Conservation (phyloP, 2,797 vertebrate species). For the Tolypeutes matacus region DNA sequence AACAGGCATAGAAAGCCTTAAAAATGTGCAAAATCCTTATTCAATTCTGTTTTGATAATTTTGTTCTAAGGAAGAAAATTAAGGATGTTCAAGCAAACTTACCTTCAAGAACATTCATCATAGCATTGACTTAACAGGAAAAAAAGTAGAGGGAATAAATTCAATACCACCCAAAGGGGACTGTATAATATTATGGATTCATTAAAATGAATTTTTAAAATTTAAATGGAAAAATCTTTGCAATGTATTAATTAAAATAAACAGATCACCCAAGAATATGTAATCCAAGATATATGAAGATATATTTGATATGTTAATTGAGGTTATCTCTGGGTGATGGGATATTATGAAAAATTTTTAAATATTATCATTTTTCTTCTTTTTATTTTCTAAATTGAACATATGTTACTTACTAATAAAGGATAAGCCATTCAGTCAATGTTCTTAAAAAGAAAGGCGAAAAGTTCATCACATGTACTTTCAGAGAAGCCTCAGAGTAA, state of each 20-base stretch:
- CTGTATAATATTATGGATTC: not conserved
- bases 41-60: not conserved
- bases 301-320: not conserved
- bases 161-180: not conserved
- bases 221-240: constrained; percentile 25
- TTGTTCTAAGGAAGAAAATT: not conserved
- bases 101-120: not conserved
- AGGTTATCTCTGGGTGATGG: not conserved
- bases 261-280: not conserved
- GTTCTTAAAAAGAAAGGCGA: constrained; percentile 33
- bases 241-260: not conserved
- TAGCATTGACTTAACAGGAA: not conserved
- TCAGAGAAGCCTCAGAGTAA: no score
- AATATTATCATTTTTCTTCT: not conserved
- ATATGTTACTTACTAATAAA: not conserved
- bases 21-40: not conserved
- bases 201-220: not conserved
- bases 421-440: not conserved
- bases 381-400: not conserved
- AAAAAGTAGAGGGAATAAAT: not conserved
- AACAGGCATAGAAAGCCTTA: not conserved
- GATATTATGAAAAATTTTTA: not conserved
- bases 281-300: not conserved
- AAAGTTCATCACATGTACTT: no score
- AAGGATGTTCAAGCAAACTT: not conserved